These are phyloP conservation scores for Sakesphorus luctuosus DNA, from an alignment of 2,113 vertebrate species.

Conservation along the genomic window DNA sequence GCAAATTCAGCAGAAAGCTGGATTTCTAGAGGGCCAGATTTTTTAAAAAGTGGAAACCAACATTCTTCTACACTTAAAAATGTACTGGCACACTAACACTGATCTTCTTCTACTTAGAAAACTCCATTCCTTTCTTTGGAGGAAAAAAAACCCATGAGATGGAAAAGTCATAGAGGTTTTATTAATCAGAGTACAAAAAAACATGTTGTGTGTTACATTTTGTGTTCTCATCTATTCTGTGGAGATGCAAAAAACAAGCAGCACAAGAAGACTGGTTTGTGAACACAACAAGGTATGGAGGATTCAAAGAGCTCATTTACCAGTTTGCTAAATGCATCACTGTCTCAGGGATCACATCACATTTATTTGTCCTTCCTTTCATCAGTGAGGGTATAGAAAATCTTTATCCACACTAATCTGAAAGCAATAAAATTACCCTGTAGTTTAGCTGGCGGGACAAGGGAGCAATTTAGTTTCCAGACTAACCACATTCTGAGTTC, in stretches of 20 bases:
- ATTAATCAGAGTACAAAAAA: background rate
- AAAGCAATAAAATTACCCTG: background rate
- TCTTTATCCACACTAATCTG: background rate
- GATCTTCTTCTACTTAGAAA: background rate
- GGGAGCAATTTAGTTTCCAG: background rate
- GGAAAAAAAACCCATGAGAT: fast-evolving
- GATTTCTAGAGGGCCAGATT: background rate
- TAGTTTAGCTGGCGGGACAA: background rate
- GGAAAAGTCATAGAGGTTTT: background rate
- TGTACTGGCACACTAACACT: background rate
- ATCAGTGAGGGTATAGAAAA: background rate
- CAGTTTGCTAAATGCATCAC: background rate
- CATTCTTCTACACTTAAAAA: background rate
- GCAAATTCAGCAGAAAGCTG: background rate
- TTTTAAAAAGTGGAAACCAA: background rate
- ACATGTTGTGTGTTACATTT: background rate
- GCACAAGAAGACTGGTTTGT: background rate
- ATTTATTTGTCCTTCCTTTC: background rate
- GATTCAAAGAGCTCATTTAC: background rate
- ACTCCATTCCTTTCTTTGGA: background rate
- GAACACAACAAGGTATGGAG: background rate
- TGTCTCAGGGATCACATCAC: background rate
- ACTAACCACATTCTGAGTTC: background rate
- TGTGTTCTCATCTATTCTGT: background rate
- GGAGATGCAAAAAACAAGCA: background rate